These are phyloP conservation scores for Pomacea maculata DNA, from an alignment of 1,140 invertebrate species.

Conservation along the genomic window DNA sequence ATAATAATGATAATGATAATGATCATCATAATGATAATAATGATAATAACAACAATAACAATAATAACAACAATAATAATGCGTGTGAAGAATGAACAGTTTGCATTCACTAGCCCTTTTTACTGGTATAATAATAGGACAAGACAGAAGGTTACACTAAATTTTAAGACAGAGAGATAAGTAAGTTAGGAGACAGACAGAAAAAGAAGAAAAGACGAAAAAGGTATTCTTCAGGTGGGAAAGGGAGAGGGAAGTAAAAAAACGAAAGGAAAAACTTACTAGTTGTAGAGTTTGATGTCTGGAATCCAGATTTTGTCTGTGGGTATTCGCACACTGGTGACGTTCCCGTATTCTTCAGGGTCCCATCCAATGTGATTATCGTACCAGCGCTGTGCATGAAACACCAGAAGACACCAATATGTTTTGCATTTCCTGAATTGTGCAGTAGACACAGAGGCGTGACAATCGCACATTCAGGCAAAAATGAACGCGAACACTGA, in stretches of 20 bases:
- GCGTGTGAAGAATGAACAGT: too few relatives aligned
- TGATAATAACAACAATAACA: too few relatives aligned
- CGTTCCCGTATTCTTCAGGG: conserved; percentile 93
- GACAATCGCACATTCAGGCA: conserved; percentile 10
- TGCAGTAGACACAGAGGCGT: neutral
- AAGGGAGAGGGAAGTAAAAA: neutral
- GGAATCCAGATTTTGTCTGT: conserved; percentile 80
- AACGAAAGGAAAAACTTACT: conserved; percentile 49
- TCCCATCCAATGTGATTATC: conserved; percentile 98
- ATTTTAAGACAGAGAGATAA: neutral
- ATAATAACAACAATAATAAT: too few relatives aligned
- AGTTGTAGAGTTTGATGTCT: conserved; percentile 67
- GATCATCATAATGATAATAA: too few relatives aligned
- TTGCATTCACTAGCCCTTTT: too few relatives aligned
- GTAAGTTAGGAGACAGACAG: neutral
- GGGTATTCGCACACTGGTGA: conserved; percentile 76
- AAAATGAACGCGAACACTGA: neutral
- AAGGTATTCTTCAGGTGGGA: neutral
- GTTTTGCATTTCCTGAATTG: neutral
- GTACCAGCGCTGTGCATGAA: conserved; percentile 75
- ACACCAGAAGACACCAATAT: neutral
- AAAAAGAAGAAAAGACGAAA: neutral
- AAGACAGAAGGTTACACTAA: too few relatives aligned
- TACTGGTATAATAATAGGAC: too few relatives aligned
- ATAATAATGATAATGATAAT: too few relatives aligned